phyloP scores from a whole-genome alignment of 2,113 vertebrate genomes.

The Sapajus apella region DNA sequence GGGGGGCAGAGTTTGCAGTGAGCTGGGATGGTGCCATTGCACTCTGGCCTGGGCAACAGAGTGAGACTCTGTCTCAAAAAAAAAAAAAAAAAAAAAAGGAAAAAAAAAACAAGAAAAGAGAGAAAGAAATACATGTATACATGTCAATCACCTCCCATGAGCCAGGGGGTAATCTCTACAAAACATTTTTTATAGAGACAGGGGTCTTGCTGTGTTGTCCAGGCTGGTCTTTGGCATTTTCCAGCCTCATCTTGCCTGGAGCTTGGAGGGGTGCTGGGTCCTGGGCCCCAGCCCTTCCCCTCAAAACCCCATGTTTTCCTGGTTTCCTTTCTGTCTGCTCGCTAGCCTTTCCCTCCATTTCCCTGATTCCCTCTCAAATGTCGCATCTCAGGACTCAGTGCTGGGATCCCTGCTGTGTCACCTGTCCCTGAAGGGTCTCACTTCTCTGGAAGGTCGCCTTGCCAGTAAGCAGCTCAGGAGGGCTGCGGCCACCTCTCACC shows the following conservation, averaged over 20 bases:
- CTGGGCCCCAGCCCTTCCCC: neutral
- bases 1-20: no score
- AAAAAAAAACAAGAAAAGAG: no score
- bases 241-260: neutral
- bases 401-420: neutral
- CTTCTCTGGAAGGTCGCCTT: neutral
- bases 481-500: no score
- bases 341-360: neutral
- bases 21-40: no score
- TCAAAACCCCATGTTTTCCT: fast-evolving
- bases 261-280: fast-evolving
- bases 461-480: neutral
- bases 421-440: neutral
- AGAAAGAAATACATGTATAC: no score
- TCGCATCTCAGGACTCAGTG: neutral
- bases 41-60: no score
- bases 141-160: fast-evolving
- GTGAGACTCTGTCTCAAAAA: no score
- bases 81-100: no score
- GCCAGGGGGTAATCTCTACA: neutral
- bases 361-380: neutral
- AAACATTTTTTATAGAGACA: no score
- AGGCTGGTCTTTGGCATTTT: neutral
- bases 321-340: fast-evolving
- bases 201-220: no score